Evolutionary conservation across 1,140 invertebrate species (phyloP).

Genomic region (Aporrectodea caliginosa): DNA sequence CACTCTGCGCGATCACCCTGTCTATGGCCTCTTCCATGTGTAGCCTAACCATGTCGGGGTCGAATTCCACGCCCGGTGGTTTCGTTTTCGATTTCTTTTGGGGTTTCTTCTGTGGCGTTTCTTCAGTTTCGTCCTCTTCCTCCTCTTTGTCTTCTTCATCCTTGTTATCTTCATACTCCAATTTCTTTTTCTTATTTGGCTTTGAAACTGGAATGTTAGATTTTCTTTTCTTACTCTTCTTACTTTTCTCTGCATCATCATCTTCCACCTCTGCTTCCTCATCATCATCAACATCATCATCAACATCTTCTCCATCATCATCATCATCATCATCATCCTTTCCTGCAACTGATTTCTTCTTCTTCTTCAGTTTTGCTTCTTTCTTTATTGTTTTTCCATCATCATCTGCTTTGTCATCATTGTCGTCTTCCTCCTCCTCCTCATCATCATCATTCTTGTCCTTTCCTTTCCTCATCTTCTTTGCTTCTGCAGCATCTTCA

Average conservation of each 20-base stretch:
- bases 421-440: not conserved
- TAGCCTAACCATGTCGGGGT: not conserved
- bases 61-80: too few species aligned
- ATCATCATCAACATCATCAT: not conserved
- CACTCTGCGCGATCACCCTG: not conserved
- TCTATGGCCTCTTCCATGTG: not conserved
- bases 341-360: too few species aligned
- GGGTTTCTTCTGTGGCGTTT: too few species aligned
- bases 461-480: not conserved
- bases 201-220: not conserved
- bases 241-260: not conserved
- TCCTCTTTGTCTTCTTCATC: not conserved
- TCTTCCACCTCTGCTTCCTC: not conserved
- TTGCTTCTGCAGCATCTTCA: not conserved
- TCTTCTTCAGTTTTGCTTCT: slow-evolving; percentile 9
- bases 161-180: not conserved
- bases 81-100: too few species aligned
- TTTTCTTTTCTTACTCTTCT: not conserved
- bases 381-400: not conserved
- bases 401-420: slow-evolving; percentile 10
- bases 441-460: slow-evolving; percentile 10
- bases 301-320: not conserved
- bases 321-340: not conserved
- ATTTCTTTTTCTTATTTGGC: not conserved
- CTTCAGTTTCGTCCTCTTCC: not conserved